Conservation (phyloP, 1,140 invertebrate species). For the Parasteatoda tepidariorum region DNA sequence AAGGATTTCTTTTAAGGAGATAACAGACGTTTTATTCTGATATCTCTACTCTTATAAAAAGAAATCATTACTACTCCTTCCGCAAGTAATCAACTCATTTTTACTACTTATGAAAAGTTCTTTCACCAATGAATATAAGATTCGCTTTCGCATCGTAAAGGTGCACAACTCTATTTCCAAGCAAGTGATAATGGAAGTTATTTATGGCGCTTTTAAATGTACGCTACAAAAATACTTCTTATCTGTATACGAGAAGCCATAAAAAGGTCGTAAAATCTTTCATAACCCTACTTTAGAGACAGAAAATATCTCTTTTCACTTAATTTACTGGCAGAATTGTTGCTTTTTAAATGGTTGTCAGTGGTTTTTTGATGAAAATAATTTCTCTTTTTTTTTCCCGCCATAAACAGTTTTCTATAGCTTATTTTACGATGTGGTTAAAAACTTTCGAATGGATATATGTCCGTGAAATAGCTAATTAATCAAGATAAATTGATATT, state of each 20-base stretch:
- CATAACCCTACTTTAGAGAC: constrained; percentile 24
- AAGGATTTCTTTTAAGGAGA: no score
- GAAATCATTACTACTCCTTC: no score
- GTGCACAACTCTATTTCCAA: background rate
- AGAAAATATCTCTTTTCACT: constrained; percentile 27
- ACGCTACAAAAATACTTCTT: background rate
- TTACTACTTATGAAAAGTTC: no score
- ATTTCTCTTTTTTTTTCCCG: background rate
- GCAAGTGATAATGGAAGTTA: constrained; percentile 1
- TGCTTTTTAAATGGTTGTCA: background rate
- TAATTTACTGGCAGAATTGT: constrained; percentile 14
- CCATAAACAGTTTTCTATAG: no score
- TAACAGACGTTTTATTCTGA: no score
- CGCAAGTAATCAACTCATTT: no score
- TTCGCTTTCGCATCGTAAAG: constrained; percentile 6
- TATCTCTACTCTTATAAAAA: no score
- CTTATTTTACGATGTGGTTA: no score
- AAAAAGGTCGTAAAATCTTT: constrained; percentile 42
- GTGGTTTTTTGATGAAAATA: background rate
- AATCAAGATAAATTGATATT: no score
- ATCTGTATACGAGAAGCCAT: constrained; percentile 22
- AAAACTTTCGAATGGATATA: no score
- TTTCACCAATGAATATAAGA: no score
- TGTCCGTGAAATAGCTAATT: no score
- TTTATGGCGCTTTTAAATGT: constrained; percentile 45